phyloP scores from a whole-genome alignment of 2,113 vertebrate genomes.

The Sorex fumeus region DNA sequence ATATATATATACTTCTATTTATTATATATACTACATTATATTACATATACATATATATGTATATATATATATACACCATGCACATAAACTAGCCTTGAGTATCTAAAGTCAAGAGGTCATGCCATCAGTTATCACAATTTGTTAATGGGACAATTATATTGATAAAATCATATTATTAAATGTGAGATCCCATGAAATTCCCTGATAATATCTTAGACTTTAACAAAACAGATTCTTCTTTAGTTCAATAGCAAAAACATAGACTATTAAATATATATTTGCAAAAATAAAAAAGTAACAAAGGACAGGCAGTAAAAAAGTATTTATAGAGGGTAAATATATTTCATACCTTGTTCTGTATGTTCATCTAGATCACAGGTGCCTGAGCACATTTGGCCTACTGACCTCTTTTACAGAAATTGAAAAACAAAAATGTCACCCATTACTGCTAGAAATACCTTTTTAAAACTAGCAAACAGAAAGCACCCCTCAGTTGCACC shows the following conservation, averaged over 20 bases:
- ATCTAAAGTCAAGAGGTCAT: not conserved
- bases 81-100: not conserved
- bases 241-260: not conserved
- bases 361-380: not conserved
- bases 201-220: not conserved
- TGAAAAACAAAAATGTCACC: no score
- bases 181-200: not conserved
- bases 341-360: not conserved
- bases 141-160: no score
- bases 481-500: no score
- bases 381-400: no score
- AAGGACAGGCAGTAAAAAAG: rapidly evolving
- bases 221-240: not conserved
- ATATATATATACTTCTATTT: no score
- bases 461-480: no score
- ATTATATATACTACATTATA: no score
- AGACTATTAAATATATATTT: not conserved
- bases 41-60: not conserved
- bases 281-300: not conserved
- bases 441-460: no score
- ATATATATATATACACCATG: not conserved
- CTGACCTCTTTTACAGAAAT: no score
- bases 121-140: not conserved
- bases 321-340: not conserved
- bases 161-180: no score